phyloP scores from a whole-genome alignment of 2,113 vertebrate genomes.

The Hystrix brachyura region DNA sequence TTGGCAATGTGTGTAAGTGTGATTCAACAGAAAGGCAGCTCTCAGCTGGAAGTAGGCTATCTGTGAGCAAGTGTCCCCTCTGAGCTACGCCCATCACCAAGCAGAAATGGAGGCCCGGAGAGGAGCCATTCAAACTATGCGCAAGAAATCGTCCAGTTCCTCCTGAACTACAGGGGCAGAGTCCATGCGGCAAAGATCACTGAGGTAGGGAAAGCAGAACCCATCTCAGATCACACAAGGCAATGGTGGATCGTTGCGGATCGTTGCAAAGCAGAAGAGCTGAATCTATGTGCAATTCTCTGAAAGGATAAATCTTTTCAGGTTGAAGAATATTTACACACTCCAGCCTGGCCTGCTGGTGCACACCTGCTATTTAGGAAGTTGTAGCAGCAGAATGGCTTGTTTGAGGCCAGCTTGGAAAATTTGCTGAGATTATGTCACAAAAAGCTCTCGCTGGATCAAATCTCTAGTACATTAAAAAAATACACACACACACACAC shows the following conservation, averaged over 20 bases:
- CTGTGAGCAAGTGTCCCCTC: constrained; percentile 59
- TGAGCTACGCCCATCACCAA: constrained; percentile 64
- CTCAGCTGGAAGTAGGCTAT: constrained; percentile 54
- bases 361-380: neutral
- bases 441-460: neutral
- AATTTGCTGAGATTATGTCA: neutral
- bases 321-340: neutral
- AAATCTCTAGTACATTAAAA: neutral
- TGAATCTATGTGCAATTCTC: neutral
- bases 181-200: neutral
- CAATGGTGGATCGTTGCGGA: neutral
- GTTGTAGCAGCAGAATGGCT: no score
- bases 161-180: neutral
- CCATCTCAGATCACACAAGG: neutral
- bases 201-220: neutral
- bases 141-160: neutral
- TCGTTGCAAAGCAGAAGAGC: neutral
- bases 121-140: neutral
- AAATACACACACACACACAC: no score
- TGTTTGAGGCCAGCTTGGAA: neutral
- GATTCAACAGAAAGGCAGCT: constrained; percentile 57
- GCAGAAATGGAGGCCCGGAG: constrained; percentile 35
- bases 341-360: neutral
- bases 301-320: neutral
- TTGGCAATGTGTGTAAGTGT: constrained; percentile 20